Evolutionary conservation across 1,140 invertebrate genomes (phyloP), one percentile per base, ranked within the genome.

Genomic region (Saxidomus purpurata): DNA sequence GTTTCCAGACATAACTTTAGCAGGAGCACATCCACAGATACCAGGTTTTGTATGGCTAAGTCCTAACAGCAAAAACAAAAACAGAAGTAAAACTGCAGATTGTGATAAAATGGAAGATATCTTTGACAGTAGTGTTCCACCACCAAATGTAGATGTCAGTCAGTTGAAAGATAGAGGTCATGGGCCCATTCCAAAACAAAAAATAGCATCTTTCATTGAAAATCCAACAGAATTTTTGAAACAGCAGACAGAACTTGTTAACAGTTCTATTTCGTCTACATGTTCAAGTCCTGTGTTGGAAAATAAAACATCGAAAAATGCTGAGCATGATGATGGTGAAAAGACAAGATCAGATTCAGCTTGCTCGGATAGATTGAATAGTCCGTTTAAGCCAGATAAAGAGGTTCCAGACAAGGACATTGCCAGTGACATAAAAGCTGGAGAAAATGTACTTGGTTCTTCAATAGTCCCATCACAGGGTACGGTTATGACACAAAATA

Each of bases 151-250:
- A 80, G 93, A 93, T 91, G 93, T 93, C 0, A 92, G 93, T 77
- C 83, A 90, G 61, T 74, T 93, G 15, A 89, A 93, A 67, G 92
- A 92, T 88, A 90, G 90, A 59, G 92, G 92, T 22, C 87, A 89
- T 76, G 92, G 92, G 22, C 90, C 87, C 0, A 92, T 92, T 77
- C 92, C 92, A 34, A 93, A 93, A 82, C 87, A 91, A 55, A 89
- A 89, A 82, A 91, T 89, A 71, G 74, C 97, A 0, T 97, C 97
- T 52, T 98, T 98, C 93, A 97, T 98, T 96, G 98, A 98, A 91
- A 98, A 99, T 95, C 98, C 98, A 0, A 98, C 97, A 93, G 98
- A 98, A 6, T 98, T 98, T 96, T 95, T 98, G 82, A 93, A 93
- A 31, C 93, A 94, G 49, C 92, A 93, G 71, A 92, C 92, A 97